Base-by-base conservation (phyloP, 2,888 invertebrate species). In the Pyrrhosoma nymphula region DNA sequence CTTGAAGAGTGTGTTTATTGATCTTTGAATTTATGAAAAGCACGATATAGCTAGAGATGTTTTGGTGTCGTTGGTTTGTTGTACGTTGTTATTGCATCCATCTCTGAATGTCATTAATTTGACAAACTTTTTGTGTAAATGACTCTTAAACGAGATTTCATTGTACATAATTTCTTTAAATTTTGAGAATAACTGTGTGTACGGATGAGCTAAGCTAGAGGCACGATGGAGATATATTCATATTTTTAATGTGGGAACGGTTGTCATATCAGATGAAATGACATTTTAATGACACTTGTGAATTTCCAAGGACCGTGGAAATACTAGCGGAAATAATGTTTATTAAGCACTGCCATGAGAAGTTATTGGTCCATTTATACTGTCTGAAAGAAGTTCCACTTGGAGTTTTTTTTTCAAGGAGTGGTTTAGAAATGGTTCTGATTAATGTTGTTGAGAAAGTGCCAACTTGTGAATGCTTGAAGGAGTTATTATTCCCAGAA, bases 121-220 rank as follows among this genome's bases (percentile, higher is more conserved):
- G 82, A 35, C 35, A 23, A 82, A 82, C 16, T 35, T 30, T 6
- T 82, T 3, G 14, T 18, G 12, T 82, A 35, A 16, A 35, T 69
- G 82, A 82, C 69, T 82, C 6, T 93, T 69, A 47, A 93, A 93
- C 93, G 93, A 93, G 93, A 93, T 93, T 93, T 93, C 93, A 93
- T 47, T 93, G 93, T 93, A 75, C 47, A 8, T 26, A 89, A 16
- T 56, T 55, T 1, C 47, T 69, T 39, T 47, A 39, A 20, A 26
- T 89, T 47, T 26, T 47, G 16, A 39, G 8, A 47, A 26, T 69
- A n/a, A 69, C 35, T 93, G 39, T 39, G 39, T 47, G 35, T 75
- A 16, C n/a, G 23, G 3, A 8, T 93, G n/a, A 35, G n/a, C 23
- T 16, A 39, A 69, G 93, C 47, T 35, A 47, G 47, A 23, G 35